phyloP scores from a whole-genome alignment of 2,888 invertebrate genomes.

The Cryptocheilus praepositus region DNA sequence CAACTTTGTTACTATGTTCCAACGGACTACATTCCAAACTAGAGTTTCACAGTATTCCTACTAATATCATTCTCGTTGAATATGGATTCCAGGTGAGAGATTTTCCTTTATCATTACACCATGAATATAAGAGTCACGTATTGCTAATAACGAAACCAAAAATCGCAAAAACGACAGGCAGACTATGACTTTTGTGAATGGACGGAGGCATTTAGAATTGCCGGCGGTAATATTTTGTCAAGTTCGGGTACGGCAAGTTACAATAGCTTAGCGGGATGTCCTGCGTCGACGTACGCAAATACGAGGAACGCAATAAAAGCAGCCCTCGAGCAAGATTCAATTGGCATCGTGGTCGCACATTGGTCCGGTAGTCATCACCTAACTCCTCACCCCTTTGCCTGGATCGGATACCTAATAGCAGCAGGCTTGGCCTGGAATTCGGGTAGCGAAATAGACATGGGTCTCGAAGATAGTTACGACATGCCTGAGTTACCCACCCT shows the following conservation, averaged over 20 bases:
- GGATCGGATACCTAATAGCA: slow-evolving; percentile 78
- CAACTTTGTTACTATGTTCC: slow-evolving; percentile 75
- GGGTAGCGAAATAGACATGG: slow-evolving; percentile 70
- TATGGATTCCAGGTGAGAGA: slow-evolving; percentile 78
- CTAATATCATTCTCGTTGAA: slow-evolving; percentile 77
- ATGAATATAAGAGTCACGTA: not conserved
- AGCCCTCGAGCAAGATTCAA: slow-evolving; percentile 75
- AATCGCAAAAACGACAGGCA: slow-evolving; percentile 69
- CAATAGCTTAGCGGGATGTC: slow-evolving; percentile 79
- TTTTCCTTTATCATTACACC: not conserved
- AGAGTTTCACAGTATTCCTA: slow-evolving; percentile 75
- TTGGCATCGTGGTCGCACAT: slow-evolving; percentile 78
- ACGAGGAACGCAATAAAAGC: slow-evolving; percentile 77
- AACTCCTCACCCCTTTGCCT: slow-evolving; percentile 78
- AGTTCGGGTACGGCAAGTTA: slow-evolving; percentile 80
- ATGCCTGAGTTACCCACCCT: slow-evolving; percentile 55
- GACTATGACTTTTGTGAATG: slow-evolving; percentile 77
- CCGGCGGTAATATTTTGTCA: slow-evolving; percentile 76
- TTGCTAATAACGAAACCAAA: too few relatives aligned
- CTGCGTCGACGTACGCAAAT: slow-evolving; percentile 78
- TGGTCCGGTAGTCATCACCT: slow-evolving; percentile 79
- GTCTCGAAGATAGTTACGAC: slow-evolving; percentile 64
- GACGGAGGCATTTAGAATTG: slow-evolving; percentile 75
- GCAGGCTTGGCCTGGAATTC: slow-evolving; percentile 80
- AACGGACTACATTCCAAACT: slow-evolving; percentile 74